Conservation (phyloP, 1,140 invertebrate species). For the Lerema accius region DNA sequence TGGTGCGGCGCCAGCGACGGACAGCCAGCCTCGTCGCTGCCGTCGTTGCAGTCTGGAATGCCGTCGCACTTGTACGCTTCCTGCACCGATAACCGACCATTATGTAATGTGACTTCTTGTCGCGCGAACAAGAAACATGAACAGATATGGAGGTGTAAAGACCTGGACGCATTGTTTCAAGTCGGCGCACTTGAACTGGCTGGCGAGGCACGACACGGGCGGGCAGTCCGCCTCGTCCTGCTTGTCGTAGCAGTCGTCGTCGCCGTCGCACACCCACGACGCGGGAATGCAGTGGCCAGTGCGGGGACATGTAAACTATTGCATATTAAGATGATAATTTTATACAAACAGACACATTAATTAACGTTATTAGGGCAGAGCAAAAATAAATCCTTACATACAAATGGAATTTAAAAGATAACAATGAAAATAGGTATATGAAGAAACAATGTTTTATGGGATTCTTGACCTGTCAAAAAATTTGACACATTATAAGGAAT, state of each 20-base stretch:
- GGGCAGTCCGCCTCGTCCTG: slow-evolving; percentile 98
- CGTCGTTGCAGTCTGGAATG: slow-evolving; percentile 95
- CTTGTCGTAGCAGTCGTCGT: slow-evolving; percentile 99
- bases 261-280: slow-evolving; percentile 94
- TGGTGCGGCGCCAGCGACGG: slow-evolving; percentile 92
- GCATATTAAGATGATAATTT: background rate
- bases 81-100: too few relatives aligned
- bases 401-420: too few relatives aligned
- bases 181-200: slow-evolving; percentile 96
- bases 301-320: slow-evolving; percentile 95
- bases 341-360: too few relatives aligned
- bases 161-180: slow-evolving; percentile 94
- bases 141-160: too few relatives aligned
- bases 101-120: too few relatives aligned
- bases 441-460: too few relatives aligned
- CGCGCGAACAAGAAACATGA: too few relatives aligned
- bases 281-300: slow-evolving; percentile 98
- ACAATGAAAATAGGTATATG: too few relatives aligned
- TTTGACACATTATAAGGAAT: too few relatives aligned
- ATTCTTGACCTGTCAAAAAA: too few relatives aligned
- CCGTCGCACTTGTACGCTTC: slow-evolving; percentile 96
- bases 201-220: slow-evolving; percentile 95
- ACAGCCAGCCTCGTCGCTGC: slow-evolving; percentile 94
- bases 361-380: too few relatives aligned
- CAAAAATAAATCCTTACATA: too few relatives aligned